Conservation (phyloP, 1,140 invertebrate species). For the Andrena cerasifolii region DNA sequence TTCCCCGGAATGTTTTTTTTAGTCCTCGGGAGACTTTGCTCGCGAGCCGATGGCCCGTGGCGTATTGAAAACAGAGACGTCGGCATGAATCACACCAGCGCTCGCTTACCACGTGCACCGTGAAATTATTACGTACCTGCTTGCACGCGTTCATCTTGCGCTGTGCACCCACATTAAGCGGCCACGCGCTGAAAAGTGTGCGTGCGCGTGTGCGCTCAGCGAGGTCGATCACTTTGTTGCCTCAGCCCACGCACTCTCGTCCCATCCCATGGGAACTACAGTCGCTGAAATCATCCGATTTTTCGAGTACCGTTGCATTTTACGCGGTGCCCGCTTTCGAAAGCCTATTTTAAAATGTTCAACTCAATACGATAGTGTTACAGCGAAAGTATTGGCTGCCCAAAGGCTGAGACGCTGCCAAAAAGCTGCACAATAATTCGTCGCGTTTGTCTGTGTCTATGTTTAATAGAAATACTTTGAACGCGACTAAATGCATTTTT, state of each 20-base stretch:
- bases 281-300: constrained; percentile 3
- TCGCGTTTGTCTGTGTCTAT: too few relatives aligned
- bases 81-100: constrained; percentile 36
- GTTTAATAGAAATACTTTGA: too few relatives aligned
- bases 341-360: background rate
- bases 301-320: background rate
- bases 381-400: too few relatives aligned
- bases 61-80: constrained; percentile 41
- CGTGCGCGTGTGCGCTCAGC: constrained; percentile 14
- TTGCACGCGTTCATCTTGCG: constrained; percentile 53
- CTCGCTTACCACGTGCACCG: constrained; percentile 42
- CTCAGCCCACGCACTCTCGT: constrained; percentile 32
- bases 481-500: too few relatives aligned
- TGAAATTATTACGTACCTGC: constrained; percentile 58
- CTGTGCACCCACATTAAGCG: constrained; percentile 36
- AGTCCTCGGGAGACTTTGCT: too few relatives aligned
- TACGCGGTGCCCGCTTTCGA: background rate
- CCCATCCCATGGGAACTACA: constrained; percentile 9
- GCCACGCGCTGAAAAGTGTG: background rate
- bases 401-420: too few relatives aligned
- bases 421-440: too few relatives aligned
- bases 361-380: background rate
- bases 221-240: constrained; percentile 32
- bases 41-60: constrained; percentile 9
- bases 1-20: background rate